Conservation (phyloP, 2,113 vertebrate genomes). For the Sorex fumeus region DNA sequence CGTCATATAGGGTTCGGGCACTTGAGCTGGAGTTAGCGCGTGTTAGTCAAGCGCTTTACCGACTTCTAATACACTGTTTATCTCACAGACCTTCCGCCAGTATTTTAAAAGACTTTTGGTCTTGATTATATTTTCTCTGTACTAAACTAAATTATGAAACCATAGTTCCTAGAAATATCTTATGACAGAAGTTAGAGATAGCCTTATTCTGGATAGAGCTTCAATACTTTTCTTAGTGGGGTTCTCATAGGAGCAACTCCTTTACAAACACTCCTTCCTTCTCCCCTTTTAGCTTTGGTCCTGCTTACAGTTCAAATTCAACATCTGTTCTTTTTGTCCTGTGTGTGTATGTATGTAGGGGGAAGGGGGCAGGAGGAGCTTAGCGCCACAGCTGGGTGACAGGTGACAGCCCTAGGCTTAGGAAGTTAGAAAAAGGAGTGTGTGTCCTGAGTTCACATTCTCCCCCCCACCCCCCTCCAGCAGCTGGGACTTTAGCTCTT, state of each 20-base stretch:
- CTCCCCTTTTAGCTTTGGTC: constrained; percentile 58
- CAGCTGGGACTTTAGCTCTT: constrained; percentile 50
- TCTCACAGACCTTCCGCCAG: background rate
- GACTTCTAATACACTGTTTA: too few relatives aligned
- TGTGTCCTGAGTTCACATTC: constrained; percentile 59
- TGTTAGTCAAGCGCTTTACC: too few relatives aligned
- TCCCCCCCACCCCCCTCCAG: constrained; percentile 19
- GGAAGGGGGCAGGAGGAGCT: background rate
- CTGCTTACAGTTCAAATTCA: constrained; percentile 43
- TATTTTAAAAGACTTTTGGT: constrained; percentile 41
- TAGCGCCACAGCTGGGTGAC: constrained; percentile 70
- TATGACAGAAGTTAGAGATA: constrained; percentile 42
- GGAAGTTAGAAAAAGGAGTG: constrained; percentile 65
- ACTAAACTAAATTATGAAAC: constrained; percentile 54
- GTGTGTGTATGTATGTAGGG: background rate
- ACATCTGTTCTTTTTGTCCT: constrained; percentile 66
- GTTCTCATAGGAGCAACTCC: constrained; percentile 48
- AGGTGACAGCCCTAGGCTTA: constrained; percentile 72
- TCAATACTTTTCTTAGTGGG: constrained; percentile 47
- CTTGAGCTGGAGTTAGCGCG: too few relatives aligned
- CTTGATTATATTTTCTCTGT: constrained; percentile 46
- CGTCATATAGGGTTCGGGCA: too few relatives aligned
- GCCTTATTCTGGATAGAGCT: constrained; percentile 46
- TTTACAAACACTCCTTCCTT: background rate
- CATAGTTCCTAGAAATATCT: constrained; percentile 53